A percentile compares a stretch with the other conserved stretches of the same genome.
phyloP scores from a whole-genome alignment of 2,797 vertebrate species.

The Limosa lapponica region DNA sequence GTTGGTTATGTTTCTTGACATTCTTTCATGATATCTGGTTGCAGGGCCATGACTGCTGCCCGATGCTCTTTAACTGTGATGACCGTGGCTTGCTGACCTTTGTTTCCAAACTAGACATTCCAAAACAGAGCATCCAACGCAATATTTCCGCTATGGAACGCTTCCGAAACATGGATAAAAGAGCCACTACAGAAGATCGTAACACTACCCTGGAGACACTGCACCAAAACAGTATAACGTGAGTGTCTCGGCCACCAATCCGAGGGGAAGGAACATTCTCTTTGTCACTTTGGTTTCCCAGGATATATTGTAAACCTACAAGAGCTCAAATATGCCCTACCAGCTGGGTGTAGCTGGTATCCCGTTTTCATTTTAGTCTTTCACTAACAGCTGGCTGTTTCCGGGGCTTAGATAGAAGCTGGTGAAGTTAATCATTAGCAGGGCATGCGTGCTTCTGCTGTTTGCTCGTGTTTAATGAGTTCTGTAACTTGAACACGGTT shows the following conservation, averaged over 20 bases:
- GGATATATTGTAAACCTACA: not conserved
- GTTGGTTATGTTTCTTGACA: not conserved
- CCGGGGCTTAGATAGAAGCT: not conserved
- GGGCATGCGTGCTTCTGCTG: not conserved
- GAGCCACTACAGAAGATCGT: slow-evolving; percentile 95
- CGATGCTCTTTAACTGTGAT: slow-evolving; percentile 97
- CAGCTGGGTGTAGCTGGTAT: not conserved
- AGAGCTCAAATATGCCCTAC: not conserved
- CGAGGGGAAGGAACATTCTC: fast-evolving
- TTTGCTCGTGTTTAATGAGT: not conserved
- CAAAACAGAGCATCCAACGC: slow-evolving; percentile 97
- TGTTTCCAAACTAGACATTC: slow-evolving; percentile 95
- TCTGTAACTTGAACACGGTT: not conserved
- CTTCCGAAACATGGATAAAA: slow-evolving; percentile 99
- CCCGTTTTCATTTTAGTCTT: not conserved
- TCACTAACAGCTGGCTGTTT: not conserved
- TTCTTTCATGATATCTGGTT: not conserved
- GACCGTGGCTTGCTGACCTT: slow-evolving; percentile 91
- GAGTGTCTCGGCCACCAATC: slow-evolving; percentile 20
- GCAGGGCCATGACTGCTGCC: slow-evolving; percentile 98
- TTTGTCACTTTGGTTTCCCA: not conserved
- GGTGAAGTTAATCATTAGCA: not conserved
- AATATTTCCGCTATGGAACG: slow-evolving; percentile 99
- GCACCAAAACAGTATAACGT: slow-evolving; percentile 98
- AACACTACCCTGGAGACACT: slow-evolving; percentile 93